Evolutionary conservation across 92 coral and sea anemone genomes (phyloP).

Genomic region (Epizoanthus scotinus): DNA sequence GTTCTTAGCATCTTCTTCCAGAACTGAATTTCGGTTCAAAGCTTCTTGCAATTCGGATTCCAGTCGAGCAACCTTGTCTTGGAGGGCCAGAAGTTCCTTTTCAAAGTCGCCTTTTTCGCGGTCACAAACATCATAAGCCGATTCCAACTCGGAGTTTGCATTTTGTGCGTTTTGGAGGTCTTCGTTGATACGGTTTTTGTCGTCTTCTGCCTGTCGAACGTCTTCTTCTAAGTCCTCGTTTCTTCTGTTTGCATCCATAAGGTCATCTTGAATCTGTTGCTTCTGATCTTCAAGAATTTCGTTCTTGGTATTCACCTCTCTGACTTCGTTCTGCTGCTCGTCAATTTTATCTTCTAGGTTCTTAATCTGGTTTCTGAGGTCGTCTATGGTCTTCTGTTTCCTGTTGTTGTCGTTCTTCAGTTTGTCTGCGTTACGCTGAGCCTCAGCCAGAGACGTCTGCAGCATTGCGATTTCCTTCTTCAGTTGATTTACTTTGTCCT

Average conservation of each 20-base stretch:
- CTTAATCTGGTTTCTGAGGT: slow-evolving; percentile 82
- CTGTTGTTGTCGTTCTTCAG: slow-evolving; percentile 84
- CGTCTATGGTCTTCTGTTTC: slow-evolving; percentile 92
- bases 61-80: slow-evolving; percentile 73
- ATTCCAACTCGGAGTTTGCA: slow-evolving; percentile 82
- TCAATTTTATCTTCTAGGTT: slow-evolving; percentile 82
- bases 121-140: slow-evolving; percentile 77
- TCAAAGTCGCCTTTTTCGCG: slow-evolving; percentile 86
- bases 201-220: slow-evolving; percentile 70
- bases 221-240: slow-evolving; percentile 86
- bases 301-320: slow-evolving; percentile 85
- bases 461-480: slow-evolving; percentile 78
- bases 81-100: slow-evolving; percentile 77
- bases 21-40: slow-evolving; percentile 68
- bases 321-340: slow-evolving; percentile 85
- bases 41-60: slow-evolving; percentile 87
- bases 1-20: slow-evolving; percentile 81
- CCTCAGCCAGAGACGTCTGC: slow-evolving; percentile 80
- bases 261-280: slow-evolving; percentile 87
- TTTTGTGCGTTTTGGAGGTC: slow-evolving; percentile 79
- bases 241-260: slow-evolving; percentile 82
- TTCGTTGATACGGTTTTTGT: slow-evolving; percentile 71
- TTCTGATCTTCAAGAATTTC: slow-evolving; percentile 96
- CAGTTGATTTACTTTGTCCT: slow-evolving; percentile 82
- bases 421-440: slow-evolving; percentile 81